Evolutionary conservation across 2,113 vertebrate species (phyloP).

Genomic region (Cyrtonyx montezumae): DNA sequence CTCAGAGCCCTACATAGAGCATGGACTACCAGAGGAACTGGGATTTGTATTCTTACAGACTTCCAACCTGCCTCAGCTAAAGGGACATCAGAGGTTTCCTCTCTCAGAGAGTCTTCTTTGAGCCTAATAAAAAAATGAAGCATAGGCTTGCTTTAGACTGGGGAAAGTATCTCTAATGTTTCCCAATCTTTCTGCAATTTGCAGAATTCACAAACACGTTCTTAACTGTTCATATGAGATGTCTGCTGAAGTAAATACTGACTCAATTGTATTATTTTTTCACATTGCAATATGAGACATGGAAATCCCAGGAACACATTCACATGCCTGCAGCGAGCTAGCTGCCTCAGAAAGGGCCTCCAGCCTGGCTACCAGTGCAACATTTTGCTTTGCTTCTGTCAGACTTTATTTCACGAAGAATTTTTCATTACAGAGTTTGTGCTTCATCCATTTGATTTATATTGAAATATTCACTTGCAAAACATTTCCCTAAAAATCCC

Average conservation of each 20-base stretch:
- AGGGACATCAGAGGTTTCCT: neutral
- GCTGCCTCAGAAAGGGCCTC: rapidly evolving
- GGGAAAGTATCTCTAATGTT: neutral
- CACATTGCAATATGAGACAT: neutral
- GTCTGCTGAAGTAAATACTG: neutral
- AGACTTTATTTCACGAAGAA: neutral
- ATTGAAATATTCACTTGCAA: neutral
- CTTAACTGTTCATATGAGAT: neutral
- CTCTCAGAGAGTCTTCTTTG: neutral
- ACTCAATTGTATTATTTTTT: neutral
- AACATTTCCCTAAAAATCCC: neutral
- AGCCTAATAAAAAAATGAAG: neutral
- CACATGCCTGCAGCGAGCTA: neutral
- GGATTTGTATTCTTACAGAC: neutral
- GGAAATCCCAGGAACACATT: neutral
- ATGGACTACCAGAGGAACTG: neutral
- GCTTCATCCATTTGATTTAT: neutral
- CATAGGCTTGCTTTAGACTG: neutral
- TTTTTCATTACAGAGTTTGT: neutral
- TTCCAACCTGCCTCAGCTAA: neutral
- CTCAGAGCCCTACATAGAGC: neutral
- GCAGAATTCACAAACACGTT: neutral
- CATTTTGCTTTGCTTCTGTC: neutral
- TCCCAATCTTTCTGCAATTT: neutral
- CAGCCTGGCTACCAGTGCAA: neutral